Percentiles rank a stretch among this genome's conserved stretches.
Conservation (phyloP, 2,797 vertebrate species). For the Arctocebus calabarensis region DNA sequence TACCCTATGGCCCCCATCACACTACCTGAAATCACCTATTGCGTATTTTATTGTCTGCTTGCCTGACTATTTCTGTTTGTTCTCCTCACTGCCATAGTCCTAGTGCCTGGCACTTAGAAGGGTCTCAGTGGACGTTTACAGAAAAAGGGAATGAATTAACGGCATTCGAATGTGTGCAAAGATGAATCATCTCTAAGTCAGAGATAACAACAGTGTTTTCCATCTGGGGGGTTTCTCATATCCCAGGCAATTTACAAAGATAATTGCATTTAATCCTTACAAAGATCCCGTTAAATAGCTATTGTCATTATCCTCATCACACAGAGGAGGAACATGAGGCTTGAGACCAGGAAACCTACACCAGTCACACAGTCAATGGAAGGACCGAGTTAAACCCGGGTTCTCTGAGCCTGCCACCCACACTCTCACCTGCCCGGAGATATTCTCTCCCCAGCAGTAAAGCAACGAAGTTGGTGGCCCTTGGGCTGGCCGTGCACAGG, state of each 20-base stretch:
- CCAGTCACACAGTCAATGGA: background rate
- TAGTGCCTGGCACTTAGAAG: background rate
- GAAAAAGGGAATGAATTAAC: background rate
- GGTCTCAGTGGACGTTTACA: background rate
- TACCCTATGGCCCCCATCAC: background rate
- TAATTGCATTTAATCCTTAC: background rate
- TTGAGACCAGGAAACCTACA: background rate
- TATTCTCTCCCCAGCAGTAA: background rate
- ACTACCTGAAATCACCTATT: background rate
- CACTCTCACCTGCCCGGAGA: too few species aligned
- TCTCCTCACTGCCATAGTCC: background rate
- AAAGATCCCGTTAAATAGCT: background rate
- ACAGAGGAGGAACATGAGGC: background rate
- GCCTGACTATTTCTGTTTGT: background rate
- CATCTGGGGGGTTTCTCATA: background rate
- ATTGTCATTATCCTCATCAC: background rate
- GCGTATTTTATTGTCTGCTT: background rate
- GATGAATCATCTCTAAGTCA: background rate
- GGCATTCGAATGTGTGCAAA: background rate
- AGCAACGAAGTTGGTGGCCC: background rate
- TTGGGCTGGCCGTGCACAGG: fast-evolving
- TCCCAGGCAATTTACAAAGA: background rate
- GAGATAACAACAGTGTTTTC: background rate
- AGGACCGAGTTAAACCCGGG: background rate
- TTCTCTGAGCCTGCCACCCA: background rate